These are phyloP conservation scores for Drosophila ironensis DNA, from an alignment of 1,140 invertebrate species.

Conservation along the genomic window DNA sequence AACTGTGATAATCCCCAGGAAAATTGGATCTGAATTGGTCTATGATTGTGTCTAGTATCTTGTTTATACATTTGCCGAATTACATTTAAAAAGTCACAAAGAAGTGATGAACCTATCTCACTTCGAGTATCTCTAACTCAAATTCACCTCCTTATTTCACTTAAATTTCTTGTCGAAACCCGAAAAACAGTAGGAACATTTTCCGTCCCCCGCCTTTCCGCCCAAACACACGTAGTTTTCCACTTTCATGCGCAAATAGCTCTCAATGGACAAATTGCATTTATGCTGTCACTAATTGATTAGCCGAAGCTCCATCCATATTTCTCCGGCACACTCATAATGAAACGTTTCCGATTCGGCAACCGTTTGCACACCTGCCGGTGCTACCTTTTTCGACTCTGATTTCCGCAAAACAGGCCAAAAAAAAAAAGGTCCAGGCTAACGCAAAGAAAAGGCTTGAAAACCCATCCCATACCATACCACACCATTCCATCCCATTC, in stretches of 20 bases:
- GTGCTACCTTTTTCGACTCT: constrained; percentile 7
- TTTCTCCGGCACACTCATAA: constrained; percentile 14
- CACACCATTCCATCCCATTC: not conserved
- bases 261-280: constrained; percentile 26
- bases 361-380: constrained; percentile 58
- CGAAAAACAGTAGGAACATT: too few relatives aligned
- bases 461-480: constrained; percentile 7
- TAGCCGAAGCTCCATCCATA: constrained; percentile 11
- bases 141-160: too few relatives aligned
- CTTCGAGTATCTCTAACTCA: too few relatives aligned
- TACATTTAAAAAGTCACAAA: too few relatives aligned
- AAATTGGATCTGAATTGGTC: too few relatives aligned
- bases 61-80: too few relatives aligned
- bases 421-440: too few relatives aligned
- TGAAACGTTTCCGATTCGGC: constrained; percentile 53
- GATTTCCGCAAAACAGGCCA: constrained; percentile 15
- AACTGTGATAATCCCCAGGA: too few relatives aligned
- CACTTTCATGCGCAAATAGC: constrained; percentile 1
- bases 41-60: too few relatives aligned
- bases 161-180: too few relatives aligned
- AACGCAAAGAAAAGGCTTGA: constrained; percentile 40
- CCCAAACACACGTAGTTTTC: not conserved
- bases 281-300: constrained; percentile 52
- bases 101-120: too few relatives aligned
- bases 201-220: too few relatives aligned